Conservation (phyloP, 2,113 vertebrate genomes). For the Hippocampus abdominalis region DNA sequence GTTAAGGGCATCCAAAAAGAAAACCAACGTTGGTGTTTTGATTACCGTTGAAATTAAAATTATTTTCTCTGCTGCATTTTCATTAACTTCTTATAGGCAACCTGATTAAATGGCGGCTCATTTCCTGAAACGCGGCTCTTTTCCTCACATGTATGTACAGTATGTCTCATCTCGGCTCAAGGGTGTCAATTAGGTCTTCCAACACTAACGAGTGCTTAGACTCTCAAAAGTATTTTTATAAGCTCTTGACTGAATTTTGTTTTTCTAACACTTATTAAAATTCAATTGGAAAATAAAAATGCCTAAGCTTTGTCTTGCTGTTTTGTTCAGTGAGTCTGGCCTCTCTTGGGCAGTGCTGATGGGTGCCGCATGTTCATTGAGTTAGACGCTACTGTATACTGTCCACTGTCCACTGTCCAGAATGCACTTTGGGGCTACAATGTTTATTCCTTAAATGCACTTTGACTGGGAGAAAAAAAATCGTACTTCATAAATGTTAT, state of each 20-base stretch:
- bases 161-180: background rate
- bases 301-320: background rate
- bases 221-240: constrained; percentile 28
- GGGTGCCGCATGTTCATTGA: too few relatives aligned
- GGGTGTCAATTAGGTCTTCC: background rate
- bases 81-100: background rate
- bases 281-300: constrained; percentile 20
- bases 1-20: background rate
- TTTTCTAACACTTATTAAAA: constrained; percentile 60
- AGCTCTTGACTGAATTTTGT: constrained; percentile 40
- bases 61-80: constrained; percentile 4
- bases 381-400: too few relatives aligned
- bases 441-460: too few relatives aligned
- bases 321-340: background rate
- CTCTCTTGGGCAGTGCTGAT: background rate
- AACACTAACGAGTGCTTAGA: constrained; percentile 37
- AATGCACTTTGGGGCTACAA: too few relatives aligned
- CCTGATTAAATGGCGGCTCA: background rate
- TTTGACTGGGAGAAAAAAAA: too few relatives aligned
- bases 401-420: too few relatives aligned
- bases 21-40: constrained; percentile 5
- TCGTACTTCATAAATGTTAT: too few relatives aligned
- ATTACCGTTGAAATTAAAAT: constrained; percentile 11
- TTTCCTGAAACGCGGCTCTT: constrained; percentile 7
- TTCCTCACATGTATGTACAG: background rate